Conservation (phyloP, 2,797 vertebrate genomes). For the Naso thynnoides region DNA sequence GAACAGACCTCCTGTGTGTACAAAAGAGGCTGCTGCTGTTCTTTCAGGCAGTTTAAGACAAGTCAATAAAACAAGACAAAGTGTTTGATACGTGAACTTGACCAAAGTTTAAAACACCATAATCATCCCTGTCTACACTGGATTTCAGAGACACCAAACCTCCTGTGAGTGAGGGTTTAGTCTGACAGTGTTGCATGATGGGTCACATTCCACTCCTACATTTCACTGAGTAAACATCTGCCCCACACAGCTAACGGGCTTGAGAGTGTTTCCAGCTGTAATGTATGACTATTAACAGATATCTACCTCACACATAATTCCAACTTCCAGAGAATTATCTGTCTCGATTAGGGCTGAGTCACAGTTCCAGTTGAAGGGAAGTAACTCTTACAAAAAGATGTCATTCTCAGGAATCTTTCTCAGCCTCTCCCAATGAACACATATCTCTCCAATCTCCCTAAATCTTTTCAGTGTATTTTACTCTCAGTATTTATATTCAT, state of each 20-base stretch:
- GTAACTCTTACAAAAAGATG: slow-evolving; percentile 21
- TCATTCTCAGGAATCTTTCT: slow-evolving; percentile 28
- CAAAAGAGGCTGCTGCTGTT: background rate
- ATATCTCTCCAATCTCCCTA: slow-evolving; percentile 9
- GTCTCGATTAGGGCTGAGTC: slow-evolving; percentile 52
- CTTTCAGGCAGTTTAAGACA: background rate
- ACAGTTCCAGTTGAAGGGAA: slow-evolving; percentile 11
- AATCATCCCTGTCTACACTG: background rate
- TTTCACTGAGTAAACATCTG: slow-evolving; percentile 64
- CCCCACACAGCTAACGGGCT: slow-evolving; percentile 54
- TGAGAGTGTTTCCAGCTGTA: slow-evolving; percentile 38
- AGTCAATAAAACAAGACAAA: background rate
- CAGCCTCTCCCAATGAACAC: slow-evolving; percentile 2
- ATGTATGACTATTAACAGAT: slow-evolving; percentile 26
- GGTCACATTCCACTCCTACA: slow-evolving; percentile 37
- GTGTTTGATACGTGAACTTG: background rate
- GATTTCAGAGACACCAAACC: slow-evolving; percentile 13
- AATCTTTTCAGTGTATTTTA: slow-evolving; percentile 2
- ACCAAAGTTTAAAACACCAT: background rate
- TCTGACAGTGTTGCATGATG: slow-evolving; percentile 38
- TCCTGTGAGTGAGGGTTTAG: slow-evolving; percentile 28
- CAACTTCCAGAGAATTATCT: slow-evolving; percentile 24
- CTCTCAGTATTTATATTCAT: slow-evolving; percentile 28
- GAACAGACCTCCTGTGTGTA: background rate
- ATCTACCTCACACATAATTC: slow-evolving; percentile 23